A percentile compares a stretch with the other conserved stretches of the same genome.
Evolutionary conservation across 2,797 vertebrate species (phyloP).

Genomic region (Pachyuromys duprasi): DNA sequence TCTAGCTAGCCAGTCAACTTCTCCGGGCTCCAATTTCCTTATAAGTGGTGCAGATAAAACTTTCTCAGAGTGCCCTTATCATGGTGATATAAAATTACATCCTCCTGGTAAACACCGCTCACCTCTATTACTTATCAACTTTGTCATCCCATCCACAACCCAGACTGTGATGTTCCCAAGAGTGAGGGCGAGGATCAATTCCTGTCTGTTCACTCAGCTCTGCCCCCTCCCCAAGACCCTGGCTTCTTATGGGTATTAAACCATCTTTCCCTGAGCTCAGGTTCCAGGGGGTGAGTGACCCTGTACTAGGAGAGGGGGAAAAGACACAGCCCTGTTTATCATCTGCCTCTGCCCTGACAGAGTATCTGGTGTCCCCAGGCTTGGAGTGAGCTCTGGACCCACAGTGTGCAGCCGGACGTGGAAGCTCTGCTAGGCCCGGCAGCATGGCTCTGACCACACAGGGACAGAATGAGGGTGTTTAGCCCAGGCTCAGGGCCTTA

Average conservation of each 20-base stretch:
- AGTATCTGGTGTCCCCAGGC: neutral
- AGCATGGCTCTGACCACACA: fast-evolving
- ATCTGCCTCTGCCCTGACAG: neutral
- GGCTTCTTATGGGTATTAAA: fast-evolving
- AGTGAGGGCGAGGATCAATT: neutral
- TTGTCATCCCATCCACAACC: too few relatives aligned
- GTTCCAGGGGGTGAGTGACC: neutral
- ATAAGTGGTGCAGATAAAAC: neutral
- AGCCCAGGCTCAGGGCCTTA: neutral
- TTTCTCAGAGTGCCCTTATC: neutral
- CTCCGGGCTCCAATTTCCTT: neutral
- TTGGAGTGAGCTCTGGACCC: neutral
- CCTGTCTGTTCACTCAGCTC: neutral
- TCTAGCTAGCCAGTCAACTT: neutral
- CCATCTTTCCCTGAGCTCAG: neutral
- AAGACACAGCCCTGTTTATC: too few relatives aligned
- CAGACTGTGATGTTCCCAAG: neutral
- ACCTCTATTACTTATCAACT: neutral
- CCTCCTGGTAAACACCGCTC: neutral
- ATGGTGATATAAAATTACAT: neutral
- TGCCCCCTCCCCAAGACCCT: neutral
- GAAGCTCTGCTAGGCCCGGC: neutral
- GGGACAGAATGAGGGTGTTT: neutral
- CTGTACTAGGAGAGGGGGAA: too few relatives aligned
- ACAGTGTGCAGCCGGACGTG: neutral